These are phyloP conservation scores for Fistularia commersonii DNA, from an alignment of 2,797 vertebrate genomes.

Conservation along the genomic window DNA sequence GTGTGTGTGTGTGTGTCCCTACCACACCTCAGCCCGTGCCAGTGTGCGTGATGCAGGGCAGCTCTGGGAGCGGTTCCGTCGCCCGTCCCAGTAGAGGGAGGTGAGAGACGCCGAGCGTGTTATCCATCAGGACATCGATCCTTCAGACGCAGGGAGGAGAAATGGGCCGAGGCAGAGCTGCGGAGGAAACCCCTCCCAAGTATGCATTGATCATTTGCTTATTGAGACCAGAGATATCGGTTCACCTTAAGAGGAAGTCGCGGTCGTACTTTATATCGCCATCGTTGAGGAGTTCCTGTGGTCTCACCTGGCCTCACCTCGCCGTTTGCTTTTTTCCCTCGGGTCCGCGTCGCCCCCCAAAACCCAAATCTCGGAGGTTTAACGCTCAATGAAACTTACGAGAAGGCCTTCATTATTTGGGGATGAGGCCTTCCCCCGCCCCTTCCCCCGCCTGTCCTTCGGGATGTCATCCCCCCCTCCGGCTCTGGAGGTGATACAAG, in stretches of 20 bases:
- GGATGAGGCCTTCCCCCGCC: constrained; percentile 10
- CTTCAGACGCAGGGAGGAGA: constrained; percentile 40
- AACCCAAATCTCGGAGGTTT: no score
- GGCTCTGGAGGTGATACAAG: constrained; percentile 42
- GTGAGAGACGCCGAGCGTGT: constrained; percentile 78
- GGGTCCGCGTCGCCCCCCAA: no score
- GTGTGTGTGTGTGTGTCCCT: constrained; percentile 44
- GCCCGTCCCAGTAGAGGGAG: constrained; percentile 75
- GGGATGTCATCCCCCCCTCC: constrained; percentile 20
- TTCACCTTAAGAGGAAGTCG: no score
- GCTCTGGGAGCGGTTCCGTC: constrained; percentile 78
- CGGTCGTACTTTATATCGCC: no score
- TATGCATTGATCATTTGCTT: constrained; percentile 25
- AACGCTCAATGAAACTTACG: not conserved
- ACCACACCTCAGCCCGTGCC: constrained; percentile 55
- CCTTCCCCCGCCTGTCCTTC: constrained; percentile 7
- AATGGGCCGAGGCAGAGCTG: constrained; percentile 20
- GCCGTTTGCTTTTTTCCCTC: no score
- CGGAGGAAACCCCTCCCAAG: constrained; percentile 32
- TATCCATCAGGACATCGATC: constrained; percentile 85
- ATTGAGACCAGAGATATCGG: no score
- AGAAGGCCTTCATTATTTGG: not conserved
- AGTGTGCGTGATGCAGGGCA: constrained; percentile 73
- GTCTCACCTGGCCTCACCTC: no score
- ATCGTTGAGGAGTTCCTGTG: no score